Conservation (phyloP, 2,888 invertebrate genomes). For the Maniola hyperantus region DNA sequence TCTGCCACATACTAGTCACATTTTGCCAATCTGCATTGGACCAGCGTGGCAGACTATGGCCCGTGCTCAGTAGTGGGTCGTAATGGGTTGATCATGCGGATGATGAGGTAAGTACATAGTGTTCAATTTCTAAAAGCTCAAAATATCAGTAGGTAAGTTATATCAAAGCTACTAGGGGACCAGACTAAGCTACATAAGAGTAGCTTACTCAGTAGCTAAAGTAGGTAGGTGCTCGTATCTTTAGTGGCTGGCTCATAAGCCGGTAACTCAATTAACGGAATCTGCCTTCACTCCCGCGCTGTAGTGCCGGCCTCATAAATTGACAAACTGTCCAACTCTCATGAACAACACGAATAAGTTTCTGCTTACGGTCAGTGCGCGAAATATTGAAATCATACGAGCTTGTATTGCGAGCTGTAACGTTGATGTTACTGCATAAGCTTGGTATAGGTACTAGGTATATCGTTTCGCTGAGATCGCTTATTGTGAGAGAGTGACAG, state of each 20-base stretch:
- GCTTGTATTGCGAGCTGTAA: constrained; percentile 25
- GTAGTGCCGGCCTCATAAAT: constrained; percentile 74
- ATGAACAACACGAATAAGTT: constrained; percentile 77
- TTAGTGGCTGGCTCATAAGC: constrained; percentile 42
- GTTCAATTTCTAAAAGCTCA: no score
- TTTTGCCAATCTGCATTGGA: no score
- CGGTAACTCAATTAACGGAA: constrained; percentile 66
- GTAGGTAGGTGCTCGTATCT: neutral
- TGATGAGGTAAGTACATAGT: no score
- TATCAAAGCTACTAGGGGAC: no score
- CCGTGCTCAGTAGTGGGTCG: no score
- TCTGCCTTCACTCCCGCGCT: constrained; percentile 63
- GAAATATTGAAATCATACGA: constrained; percentile 57
- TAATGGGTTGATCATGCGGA: no score
- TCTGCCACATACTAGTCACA: no score
- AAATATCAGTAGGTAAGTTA: no score
- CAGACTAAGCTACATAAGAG: constrained; percentile 7
- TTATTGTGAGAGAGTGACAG: no score
- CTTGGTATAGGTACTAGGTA: neutral
- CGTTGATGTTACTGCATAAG: constrained; percentile 15
- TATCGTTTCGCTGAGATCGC: no score
- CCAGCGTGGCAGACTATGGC: no score
- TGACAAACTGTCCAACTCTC: constrained; percentile 81
- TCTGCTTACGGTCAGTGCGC: constrained; percentile 79
- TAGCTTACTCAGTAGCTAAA: neutral